A percentile compares a stretch with the other conserved stretches of the same genome.
Conservation (phyloP, 2,797 vertebrate species). For the Coranthus polyacanthus region DNA sequence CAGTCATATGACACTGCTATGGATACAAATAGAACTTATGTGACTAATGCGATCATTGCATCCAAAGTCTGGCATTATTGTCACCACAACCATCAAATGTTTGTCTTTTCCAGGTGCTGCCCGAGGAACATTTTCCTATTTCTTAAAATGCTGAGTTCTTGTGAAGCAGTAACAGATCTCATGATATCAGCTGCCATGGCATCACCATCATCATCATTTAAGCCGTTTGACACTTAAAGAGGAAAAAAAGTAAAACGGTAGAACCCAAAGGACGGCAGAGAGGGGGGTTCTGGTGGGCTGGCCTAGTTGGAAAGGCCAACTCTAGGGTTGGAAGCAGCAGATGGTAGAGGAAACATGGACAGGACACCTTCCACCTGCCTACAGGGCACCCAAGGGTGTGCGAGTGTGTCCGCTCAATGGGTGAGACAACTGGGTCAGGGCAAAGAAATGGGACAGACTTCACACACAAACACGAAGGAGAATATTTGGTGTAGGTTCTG, state of each 20-base stretch:
- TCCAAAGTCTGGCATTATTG: too few relatives aligned
- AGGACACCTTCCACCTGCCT: conserved; percentile 68
- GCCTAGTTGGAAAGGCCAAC: conserved; percentile 50
- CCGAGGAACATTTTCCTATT: too few relatives aligned
- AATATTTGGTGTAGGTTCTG: neutral
- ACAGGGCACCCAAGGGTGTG: conserved; percentile 51
- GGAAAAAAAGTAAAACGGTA: neutral
- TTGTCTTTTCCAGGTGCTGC: too few relatives aligned
- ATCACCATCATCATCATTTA: too few relatives aligned
- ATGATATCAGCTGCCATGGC: too few relatives aligned
- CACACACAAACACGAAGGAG: conserved; percentile 13
- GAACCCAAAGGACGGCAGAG: conserved; percentile 7
- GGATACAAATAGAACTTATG: too few relatives aligned
- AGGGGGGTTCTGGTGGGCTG: conserved; percentile 23
- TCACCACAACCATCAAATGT: too few relatives aligned
- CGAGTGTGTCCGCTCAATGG: conserved; percentile 34
- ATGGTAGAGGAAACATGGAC: conserved; percentile 54
- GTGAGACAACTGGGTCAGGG: conserved; percentile 62
- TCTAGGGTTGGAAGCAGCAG: conserved; percentile 54
- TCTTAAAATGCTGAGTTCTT: too few relatives aligned
- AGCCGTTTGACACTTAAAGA: neutral
- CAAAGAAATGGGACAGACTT: conserved; percentile 55
- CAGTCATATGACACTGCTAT: too few relatives aligned
- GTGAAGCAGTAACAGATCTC: too few relatives aligned
- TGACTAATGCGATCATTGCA: too few relatives aligned